Percentiles rank a stretch among this genome's conserved stretches.
Evolutionary conservation across 2,797 vertebrate species (phyloP).

Genomic region (Channallabes apus): DNA sequence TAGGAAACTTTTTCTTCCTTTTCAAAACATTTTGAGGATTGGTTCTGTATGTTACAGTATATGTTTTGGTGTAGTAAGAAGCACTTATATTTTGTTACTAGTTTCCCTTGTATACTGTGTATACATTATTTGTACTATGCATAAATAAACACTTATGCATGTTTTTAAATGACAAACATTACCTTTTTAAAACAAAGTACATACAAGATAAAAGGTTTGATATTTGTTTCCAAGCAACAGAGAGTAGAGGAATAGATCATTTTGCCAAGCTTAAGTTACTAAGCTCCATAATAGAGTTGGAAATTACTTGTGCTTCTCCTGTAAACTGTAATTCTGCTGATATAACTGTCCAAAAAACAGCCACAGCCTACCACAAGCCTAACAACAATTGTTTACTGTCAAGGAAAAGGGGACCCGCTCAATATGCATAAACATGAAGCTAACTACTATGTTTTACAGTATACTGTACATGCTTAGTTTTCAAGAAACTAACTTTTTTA

Average conservation of each 20-base stretch:
- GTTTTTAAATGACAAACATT: not conserved
- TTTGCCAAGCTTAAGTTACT: conserved; percentile 4
- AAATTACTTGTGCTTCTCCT: conserved; percentile 20
- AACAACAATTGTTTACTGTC: conserved; percentile 55
- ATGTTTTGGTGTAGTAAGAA: conserved; percentile 71
- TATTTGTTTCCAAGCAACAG: not conserved
- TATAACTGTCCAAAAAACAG: conserved; percentile 61
- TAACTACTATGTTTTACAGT: not conserved
- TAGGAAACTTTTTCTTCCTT: conserved; percentile 6
- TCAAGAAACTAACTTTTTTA: not conserved
- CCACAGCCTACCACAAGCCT: conserved; percentile 47
- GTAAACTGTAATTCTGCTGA: conserved; percentile 67
- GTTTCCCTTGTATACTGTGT: conserved; percentile 97
- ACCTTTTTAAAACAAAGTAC: not conserved
- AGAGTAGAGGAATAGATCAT: not conserved
- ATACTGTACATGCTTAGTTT: not conserved
- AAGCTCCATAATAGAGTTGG: conserved; percentile 12
- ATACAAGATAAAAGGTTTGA: not conserved
- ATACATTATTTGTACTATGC: conserved; percentile 84
- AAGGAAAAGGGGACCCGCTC: conserved; percentile 41
- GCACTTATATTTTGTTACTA: conserved; percentile 63
- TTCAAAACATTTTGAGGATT: conserved; percentile 28
- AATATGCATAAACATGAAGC: conserved; percentile 15
- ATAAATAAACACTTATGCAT: conserved; percentile 62
- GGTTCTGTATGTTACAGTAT: not conserved